These are phyloP conservation scores for Anodontia alba DNA, from an alignment of 2,888 invertebrate species.

Conservation along the genomic window DNA sequence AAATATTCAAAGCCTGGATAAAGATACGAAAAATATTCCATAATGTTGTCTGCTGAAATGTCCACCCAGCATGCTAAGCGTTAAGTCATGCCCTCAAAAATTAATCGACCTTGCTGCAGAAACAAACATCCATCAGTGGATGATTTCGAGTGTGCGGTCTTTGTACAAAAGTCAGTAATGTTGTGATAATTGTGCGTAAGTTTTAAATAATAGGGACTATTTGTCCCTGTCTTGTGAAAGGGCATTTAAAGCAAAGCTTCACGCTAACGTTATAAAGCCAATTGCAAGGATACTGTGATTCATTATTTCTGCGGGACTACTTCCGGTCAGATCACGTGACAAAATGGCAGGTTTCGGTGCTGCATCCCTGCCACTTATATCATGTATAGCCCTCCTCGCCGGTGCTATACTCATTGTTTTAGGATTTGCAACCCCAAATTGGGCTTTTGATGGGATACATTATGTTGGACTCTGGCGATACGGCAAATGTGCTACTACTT, in stretches of 20 bases:
- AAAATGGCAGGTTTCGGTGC: constrained; percentile 73
- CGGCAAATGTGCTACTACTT: constrained; percentile 58
- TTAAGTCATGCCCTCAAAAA: not conserved
- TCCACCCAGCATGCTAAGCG: too few species aligned
- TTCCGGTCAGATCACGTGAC: constrained; percentile 14
- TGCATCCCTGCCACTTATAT: constrained; percentile 75
- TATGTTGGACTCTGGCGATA: constrained; percentile 77
- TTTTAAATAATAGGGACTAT: too few species aligned
- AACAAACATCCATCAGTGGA: not conserved
- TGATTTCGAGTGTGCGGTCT: not conserved
- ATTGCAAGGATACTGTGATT: not conserved
- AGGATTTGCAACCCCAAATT: constrained; percentile 73
- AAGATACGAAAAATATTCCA: too few species aligned
- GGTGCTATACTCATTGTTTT: constrained; percentile 71
- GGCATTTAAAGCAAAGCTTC: too few species aligned
- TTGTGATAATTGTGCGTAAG: too few species aligned
- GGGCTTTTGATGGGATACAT: constrained; percentile 64
- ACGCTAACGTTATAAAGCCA: not conserved
- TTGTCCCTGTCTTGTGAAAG: too few species aligned
- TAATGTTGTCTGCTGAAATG: too few species aligned
- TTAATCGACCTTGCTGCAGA: constrained; percentile 12
- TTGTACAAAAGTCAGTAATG: too few species aligned
- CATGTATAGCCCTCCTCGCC: constrained; percentile 69
- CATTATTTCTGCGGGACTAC: not conserved
- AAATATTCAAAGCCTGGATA: too few species aligned